Percentiles rank a stretch among this genome's conserved stretches.
phyloP scores from a whole-genome alignment of 2,888 invertebrate genomes.

The Glaucopsyche alexis region DNA sequence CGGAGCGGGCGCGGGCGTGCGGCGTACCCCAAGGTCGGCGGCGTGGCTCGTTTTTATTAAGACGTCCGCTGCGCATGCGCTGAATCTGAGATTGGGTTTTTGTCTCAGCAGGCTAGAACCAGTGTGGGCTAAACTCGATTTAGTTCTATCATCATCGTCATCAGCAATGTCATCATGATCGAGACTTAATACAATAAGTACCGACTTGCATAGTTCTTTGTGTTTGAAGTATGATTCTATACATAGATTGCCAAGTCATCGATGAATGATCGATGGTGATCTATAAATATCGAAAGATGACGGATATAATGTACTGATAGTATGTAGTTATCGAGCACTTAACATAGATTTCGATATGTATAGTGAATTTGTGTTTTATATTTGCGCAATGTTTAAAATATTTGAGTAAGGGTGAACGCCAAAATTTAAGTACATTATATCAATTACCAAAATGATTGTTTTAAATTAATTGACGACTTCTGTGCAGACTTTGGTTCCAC shows the following conservation, averaged over 20 bases:
- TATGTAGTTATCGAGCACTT: not conserved
- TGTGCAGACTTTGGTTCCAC: too few species aligned
- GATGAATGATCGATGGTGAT: too few species aligned
- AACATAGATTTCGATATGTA: not conserved
- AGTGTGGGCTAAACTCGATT: not conserved
- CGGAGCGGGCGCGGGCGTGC: not conserved
- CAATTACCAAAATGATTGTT: not conserved
- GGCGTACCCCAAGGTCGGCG: conserved; percentile 18
- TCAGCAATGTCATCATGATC: not conserved
- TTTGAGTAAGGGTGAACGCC: not conserved
- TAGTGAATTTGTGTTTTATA: not conserved
- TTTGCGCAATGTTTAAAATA: not conserved
- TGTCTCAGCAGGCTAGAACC: not conserved
- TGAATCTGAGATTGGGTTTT: conserved; percentile 24
- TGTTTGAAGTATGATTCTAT: conserved; percentile 19
- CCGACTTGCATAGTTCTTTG: not conserved
- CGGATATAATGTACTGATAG: not conserved
- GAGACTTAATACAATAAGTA: not conserved
- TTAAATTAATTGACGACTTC: too few species aligned
- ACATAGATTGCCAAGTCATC: not conserved
- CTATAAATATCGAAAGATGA: not conserved
- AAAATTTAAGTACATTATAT: not conserved
- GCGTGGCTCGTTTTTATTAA: conserved; percentile 10
- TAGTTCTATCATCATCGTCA: conserved; percentile 5
- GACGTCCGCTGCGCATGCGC: conserved; percentile 21